Conservation (phyloP, 2,888 invertebrate species). For the Pantelozetes paolii region DNA sequence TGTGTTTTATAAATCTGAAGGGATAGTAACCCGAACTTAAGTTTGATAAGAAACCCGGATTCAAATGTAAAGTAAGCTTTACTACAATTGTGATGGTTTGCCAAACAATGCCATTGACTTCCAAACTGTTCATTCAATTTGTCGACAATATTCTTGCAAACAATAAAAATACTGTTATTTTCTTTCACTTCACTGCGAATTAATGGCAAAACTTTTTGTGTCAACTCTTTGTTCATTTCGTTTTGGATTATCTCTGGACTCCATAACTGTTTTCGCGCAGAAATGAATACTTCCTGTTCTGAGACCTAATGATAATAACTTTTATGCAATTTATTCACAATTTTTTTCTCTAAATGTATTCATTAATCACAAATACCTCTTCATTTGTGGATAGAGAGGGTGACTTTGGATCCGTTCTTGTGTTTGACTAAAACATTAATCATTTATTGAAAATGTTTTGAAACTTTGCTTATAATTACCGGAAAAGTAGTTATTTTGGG, state of each 20-base stretch:
- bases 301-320: not conserved
- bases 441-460: no score
- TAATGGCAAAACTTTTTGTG: slow-evolving; percentile 1
- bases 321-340: not conserved
- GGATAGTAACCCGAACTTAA: not conserved
- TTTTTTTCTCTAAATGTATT: no score
- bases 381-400: no score
- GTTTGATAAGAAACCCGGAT: not conserved
- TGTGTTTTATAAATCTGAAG: slow-evolving; percentile 13
- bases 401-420: no score
- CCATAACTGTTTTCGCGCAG: not conserved
- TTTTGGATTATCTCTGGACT: not conserved
- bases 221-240: slow-evolving; percentile 2
- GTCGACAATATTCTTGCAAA: slow-evolving; percentile 31
- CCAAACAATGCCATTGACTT: slow-evolving; percentile 10
- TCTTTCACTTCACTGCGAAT: not conserved
- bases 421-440: no score
- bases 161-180: slow-evolving; percentile 8
- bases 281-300: slow-evolving; percentile 1
- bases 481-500: not conserved
- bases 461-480: no score
- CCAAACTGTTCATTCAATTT: not conserved
- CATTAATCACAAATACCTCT: no score
- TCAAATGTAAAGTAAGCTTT: not conserved
- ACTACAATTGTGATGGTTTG: not conserved